phyloP scores from a whole-genome alignment of 2,888 invertebrate species.

The Tenthredo distinguenda region DNA sequence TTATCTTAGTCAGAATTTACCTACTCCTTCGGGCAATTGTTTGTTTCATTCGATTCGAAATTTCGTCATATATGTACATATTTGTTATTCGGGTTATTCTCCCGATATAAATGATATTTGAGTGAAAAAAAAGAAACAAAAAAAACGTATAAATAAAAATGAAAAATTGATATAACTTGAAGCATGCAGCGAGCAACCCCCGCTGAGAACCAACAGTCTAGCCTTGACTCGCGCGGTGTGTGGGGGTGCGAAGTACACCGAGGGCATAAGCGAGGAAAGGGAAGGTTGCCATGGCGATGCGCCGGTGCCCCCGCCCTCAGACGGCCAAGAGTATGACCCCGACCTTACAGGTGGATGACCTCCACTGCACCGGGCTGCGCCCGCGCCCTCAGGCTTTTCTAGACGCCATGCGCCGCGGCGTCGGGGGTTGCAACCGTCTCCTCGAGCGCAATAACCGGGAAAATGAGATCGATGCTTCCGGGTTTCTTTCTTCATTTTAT shows the following conservation, averaged over 20 bases:
- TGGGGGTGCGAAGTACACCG: neutral
- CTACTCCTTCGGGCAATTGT: neutral
- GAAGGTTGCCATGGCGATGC: slow-evolving; percentile 75
- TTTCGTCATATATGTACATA: neutral
- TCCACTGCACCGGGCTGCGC: slow-evolving; percentile 76
- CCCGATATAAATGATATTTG: neutral
- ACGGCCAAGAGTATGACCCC: slow-evolving; percentile 76
- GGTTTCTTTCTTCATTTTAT: neutral
- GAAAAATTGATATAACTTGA: neutral
- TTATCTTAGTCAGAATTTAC: slow-evolving; percentile 13
- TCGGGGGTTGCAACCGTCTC: slow-evolving; percentile 56
- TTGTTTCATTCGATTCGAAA: neutral
- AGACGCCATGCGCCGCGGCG: slow-evolving; percentile 55
- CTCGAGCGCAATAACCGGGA: slow-evolving; percentile 21
- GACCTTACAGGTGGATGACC: slow-evolving; percentile 79
- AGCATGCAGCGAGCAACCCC: neutral
- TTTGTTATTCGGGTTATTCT: neutral
- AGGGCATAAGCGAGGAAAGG: slow-evolving; percentile 50
- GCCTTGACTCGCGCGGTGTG: slow-evolving; percentile 41
- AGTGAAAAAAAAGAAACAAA: neutral
- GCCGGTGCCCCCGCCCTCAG: slow-evolving; percentile 62
- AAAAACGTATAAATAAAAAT: neutral
- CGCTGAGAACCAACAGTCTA: slow-evolving; percentile 37
- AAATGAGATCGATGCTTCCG: slow-evolving; percentile 38
- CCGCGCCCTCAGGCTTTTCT: slow-evolving; percentile 63